A percentile compares a stretch with the other conserved stretches of the same genome.
These are phyloP conservation scores for Tholera decimalis DNA, from an alignment of 2,888 invertebrate species.

Conservation along the genomic window DNA sequence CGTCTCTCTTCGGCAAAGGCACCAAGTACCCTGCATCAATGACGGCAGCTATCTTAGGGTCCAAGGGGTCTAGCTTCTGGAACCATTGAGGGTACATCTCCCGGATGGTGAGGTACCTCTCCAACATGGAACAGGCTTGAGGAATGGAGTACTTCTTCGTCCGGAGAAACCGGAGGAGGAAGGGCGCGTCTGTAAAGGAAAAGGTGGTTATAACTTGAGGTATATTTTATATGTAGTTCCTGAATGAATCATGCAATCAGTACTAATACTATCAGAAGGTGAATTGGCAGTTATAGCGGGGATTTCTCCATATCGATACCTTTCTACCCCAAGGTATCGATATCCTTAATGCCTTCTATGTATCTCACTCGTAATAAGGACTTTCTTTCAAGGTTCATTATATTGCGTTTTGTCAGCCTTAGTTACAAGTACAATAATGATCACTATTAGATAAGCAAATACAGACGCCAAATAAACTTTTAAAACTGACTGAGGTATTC, in stretches of 20 bases:
- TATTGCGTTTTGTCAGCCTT: no score
- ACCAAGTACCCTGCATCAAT: constrained; percentile 95
- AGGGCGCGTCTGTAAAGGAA: constrained; percentile 92
- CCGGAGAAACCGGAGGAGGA: constrained; percentile 96
- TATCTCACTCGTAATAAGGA: no score
- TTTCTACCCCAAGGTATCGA: no score
- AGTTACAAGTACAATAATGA: not conserved
- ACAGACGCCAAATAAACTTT: not conserved
- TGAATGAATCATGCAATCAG: no score
- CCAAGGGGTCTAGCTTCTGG: constrained; percentile 94
- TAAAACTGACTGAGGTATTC: not conserved
- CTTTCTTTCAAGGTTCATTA: no score
- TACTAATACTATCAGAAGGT: no score
- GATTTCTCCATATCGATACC: no score
- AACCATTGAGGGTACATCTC: constrained; percentile 97
- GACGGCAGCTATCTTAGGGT: constrained; percentile 95
- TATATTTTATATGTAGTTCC: no score
- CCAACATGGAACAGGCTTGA: constrained; percentile 96
- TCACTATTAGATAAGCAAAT: not conserved
- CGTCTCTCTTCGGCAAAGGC: constrained; percentile 94
- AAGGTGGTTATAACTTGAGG: not conserved
- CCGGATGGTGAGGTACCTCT: constrained; percentile 96
- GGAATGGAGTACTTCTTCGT: constrained; percentile 97
- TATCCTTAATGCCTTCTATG: no score
- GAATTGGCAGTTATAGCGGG: no score